These are phyloP conservation scores for Tokudaia tokunoshimensis DNA, from an alignment of 2,797 vertebrate genomes.

Conservation along the genomic window DNA sequence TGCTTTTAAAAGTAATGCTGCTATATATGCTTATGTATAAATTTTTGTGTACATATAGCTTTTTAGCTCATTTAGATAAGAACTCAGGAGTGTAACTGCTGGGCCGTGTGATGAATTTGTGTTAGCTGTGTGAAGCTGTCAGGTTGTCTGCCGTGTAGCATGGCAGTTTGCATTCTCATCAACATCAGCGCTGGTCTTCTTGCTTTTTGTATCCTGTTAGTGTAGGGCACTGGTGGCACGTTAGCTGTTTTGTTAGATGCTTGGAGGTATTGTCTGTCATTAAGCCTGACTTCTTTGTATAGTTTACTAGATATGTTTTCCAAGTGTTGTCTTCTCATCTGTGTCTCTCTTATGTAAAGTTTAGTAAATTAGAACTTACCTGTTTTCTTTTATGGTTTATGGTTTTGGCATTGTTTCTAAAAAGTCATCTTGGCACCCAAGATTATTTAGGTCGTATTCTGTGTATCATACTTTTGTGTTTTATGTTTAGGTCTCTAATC, in stretches of 20 bases:
- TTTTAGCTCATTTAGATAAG: constrained; percentile 7
- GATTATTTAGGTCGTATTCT: constrained; percentile 1
- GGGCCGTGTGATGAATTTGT: background rate
- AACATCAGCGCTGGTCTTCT: background rate
- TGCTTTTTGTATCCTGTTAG: background rate
- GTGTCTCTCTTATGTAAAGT: constrained; percentile 25
- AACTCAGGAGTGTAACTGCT: background rate
- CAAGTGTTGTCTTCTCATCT: background rate
- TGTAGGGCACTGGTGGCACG: background rate
- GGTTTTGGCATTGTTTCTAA: constrained; percentile 11
- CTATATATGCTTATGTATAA: background rate
- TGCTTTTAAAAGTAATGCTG: constrained; percentile 21
- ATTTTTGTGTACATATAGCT: constrained; percentile 1
- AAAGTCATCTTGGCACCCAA: constrained; percentile 34
- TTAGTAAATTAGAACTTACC: constrained; percentile 13
- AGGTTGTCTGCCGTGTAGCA: no score
- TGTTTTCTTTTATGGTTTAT: constrained; percentile 14
- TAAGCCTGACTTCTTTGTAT: constrained; percentile 29
- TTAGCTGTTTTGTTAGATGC: background rate
- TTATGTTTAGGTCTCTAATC: constrained; percentile 22
- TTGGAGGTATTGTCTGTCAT: background rate
- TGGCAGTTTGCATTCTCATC: background rate
- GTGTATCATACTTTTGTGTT: constrained; percentile 42
- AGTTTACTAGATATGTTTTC: constrained; percentile 31
- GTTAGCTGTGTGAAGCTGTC: background rate